Evolutionary conservation across 2,797 vertebrate species (phyloP).

Genomic region (Pseudomugil tenellus): DNA sequence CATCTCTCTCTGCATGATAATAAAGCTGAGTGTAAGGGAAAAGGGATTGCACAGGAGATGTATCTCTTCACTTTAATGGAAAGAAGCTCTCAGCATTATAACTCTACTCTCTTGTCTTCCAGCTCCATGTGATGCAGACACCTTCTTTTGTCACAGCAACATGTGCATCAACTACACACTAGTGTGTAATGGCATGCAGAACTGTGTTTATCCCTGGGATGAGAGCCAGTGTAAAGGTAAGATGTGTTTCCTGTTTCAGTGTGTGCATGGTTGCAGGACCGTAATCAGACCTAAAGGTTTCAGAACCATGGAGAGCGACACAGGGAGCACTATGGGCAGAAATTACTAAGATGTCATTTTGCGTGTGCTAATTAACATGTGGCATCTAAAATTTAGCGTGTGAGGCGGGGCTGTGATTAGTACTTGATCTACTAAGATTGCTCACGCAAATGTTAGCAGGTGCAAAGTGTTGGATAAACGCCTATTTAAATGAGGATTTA

Average conservation of each 20-base stretch:
- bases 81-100: neutral
- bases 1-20: neutral
- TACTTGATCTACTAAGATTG: too few species aligned
- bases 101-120: conserved; percentile 44
- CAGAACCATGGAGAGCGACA: conserved; percentile 50
- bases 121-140: conserved; percentile 96
- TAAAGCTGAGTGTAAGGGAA: neutral
- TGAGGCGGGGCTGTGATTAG: too few species aligned
- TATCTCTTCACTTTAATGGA: neutral
- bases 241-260: neutral
- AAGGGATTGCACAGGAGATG: neutral
- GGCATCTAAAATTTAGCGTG: too few species aligned
- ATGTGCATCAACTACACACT: conserved; percentile 99
- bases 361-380: too few species aligned
- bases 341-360: too few species aligned
- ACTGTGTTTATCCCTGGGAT: conserved; percentile 99
- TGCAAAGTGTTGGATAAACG: too few species aligned
- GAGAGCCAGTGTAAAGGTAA: conserved; percentile 99
- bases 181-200: conserved; percentile 98
- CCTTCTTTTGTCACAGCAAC: conserved; percentile 99
- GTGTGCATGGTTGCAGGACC: neutral
- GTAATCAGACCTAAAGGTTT: neutral
- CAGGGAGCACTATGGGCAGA: neutral
- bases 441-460: too few species aligned
- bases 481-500: too few species aligned